Conservation (phyloP, 2,888 invertebrate species). For the Cryptocephalus moraei region DNA sequence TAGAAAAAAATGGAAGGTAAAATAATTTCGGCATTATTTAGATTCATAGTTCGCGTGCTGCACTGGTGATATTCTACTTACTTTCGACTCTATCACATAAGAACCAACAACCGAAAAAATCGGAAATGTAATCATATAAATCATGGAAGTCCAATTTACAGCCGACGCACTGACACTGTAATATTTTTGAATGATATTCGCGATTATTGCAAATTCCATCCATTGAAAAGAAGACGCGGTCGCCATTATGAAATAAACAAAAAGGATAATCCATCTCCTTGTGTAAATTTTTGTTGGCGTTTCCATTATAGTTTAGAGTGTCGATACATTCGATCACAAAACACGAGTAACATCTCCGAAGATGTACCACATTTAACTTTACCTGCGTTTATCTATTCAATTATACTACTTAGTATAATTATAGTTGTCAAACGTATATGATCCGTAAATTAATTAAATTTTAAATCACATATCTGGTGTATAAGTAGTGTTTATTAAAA, state of each 20-base stretch:
- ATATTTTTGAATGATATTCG: constrained; percentile 67
- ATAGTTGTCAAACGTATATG: too few relatives aligned
- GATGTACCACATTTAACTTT: too few relatives aligned
- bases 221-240: constrained; percentile 88
- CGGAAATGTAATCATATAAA: constrained; percentile 92
- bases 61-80: constrained; percentile 35
- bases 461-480: too few relatives aligned
- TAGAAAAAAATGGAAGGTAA: constrained; percentile 33
- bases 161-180: constrained; percentile 58
- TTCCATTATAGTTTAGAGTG: too few relatives aligned
- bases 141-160: constrained; percentile 94
- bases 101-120: constrained; percentile 92
- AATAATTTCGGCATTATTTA: too few relatives aligned
- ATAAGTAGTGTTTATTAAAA: too few relatives aligned
- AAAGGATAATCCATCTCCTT: constrained; percentile 72
- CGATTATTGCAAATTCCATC: constrained; percentile 91
- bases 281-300: constrained; percentile 49
- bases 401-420: too few relatives aligned
- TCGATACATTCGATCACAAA: too few relatives aligned
- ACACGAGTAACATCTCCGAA: too few relatives aligned
- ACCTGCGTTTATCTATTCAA: too few relatives aligned
- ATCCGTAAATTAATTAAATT: too few relatives aligned
- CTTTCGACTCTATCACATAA: constrained; percentile 87
- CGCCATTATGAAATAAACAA: constrained; percentile 76
- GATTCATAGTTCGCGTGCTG: too few relatives aligned